phyloP scores from a whole-genome alignment of 2,888 invertebrate genomes.

The Luperina nickerlii region DNA sequence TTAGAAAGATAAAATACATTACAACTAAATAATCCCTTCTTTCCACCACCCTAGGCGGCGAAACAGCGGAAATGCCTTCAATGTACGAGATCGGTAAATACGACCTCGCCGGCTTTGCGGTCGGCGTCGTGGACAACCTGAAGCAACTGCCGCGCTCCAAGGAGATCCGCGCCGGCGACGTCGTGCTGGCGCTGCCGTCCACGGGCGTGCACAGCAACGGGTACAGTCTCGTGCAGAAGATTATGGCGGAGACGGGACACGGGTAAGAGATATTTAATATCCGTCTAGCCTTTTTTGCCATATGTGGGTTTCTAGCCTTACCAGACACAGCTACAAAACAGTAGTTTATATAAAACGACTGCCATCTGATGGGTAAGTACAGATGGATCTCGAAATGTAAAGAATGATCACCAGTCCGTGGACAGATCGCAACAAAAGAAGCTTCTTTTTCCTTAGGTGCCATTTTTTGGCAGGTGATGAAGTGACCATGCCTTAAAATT shows the following conservation, averaged over 20 bases:
- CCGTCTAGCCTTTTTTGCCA: neutral
- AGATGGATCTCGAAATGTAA: too few relatives aligned
- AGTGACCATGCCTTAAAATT: too few relatives aligned
- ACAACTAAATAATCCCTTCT: neutral
- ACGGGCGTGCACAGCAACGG: slow-evolving; percentile 98
- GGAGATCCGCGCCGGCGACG: slow-evolving; percentile 93
- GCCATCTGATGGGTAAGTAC: too few relatives aligned
- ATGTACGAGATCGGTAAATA: slow-evolving; percentile 97
- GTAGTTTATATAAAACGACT: too few relatives aligned
- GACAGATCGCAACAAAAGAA: too few relatives aligned
- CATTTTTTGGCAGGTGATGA: too few relatives aligned
- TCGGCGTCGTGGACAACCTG: slow-evolving; percentile 96
- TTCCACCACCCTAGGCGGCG: slow-evolving; percentile 91
- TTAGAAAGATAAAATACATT: neutral
- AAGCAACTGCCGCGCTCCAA: slow-evolving; percentile 92
- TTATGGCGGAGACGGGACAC: slow-evolving; percentile 92
- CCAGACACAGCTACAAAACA: too few relatives aligned
- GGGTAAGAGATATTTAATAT: slow-evolving; percentile 77
- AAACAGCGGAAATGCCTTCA: slow-evolving; percentile 99
- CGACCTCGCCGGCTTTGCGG: slow-evolving; percentile 98
- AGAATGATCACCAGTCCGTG: too few relatives aligned
- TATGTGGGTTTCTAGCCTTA: too few relatives aligned
- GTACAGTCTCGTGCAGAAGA: slow-evolving; percentile 96
- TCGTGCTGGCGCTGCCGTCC: slow-evolving; percentile 96
- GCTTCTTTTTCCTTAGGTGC: too few relatives aligned